These are phyloP conservation scores for Melipona quadrifasciata DNA, from an alignment of 1,140 invertebrate genomes.

Conservation along the genomic window DNA sequence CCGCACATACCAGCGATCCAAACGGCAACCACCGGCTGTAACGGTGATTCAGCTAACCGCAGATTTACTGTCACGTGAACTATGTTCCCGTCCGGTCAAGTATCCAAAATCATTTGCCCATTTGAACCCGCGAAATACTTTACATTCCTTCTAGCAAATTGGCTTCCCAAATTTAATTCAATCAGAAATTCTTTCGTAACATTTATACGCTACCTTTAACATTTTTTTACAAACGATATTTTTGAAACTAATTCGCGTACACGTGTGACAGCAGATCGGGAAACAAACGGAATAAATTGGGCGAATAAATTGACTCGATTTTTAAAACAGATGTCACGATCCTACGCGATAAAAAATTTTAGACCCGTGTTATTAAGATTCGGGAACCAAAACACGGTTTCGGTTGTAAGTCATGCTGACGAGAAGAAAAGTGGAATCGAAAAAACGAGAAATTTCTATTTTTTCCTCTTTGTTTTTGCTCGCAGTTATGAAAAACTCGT, in stretches of 20 bases:
- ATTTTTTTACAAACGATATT: too few species aligned
- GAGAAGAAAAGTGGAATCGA: not conserved
- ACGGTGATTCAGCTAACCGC: conserved; percentile 57
- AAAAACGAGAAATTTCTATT: not conserved
- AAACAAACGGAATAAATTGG: too few species aligned
- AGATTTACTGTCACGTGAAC: conserved; percentile 62
- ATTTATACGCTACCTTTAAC: too few species aligned
- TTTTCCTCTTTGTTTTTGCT: too few species aligned
- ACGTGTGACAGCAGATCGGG: too few species aligned
- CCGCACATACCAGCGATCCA: conserved; percentile 53
- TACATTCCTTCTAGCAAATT: not conserved
- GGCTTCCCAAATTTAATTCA: not conserved
- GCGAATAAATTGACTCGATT: too few species aligned
- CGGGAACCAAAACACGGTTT: not conserved
- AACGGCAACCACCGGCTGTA: conserved; percentile 52
- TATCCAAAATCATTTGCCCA: conserved; percentile 27
- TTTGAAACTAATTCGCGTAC: too few species aligned
- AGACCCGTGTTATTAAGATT: not conserved
- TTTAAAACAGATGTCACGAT: not conserved
- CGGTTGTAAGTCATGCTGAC: not conserved
- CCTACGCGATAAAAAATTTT: not conserved
- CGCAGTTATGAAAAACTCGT: not conserved
- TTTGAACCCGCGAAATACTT: conserved; percentile 22
- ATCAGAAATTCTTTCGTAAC: too few species aligned
- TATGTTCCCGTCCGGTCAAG: conserved; percentile 33